Conservation (phyloP, 2,888 invertebrate genomes). For the Euzophera pinguis region DNA sequence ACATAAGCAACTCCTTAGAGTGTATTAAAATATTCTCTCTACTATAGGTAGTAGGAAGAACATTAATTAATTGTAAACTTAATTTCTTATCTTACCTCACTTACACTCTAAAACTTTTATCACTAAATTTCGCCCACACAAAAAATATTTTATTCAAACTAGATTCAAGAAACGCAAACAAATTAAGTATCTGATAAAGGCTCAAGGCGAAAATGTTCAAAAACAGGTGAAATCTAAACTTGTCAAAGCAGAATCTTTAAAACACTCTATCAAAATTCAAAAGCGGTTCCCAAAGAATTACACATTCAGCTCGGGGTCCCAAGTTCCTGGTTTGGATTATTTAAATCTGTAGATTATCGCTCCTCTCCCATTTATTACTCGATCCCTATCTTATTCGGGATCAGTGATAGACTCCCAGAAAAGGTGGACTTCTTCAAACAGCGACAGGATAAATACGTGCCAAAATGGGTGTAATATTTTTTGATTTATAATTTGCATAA, state of each 20-base stretch:
- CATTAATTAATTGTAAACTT: too few relatives aligned
- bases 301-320: constrained; percentile 28
- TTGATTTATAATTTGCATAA: constrained; percentile 35
- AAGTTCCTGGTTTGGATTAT: constrained; percentile 36
- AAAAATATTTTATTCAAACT: background rate
- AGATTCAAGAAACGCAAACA: background rate
- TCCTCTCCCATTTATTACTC: constrained; percentile 39
- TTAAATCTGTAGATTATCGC: constrained; percentile 43
- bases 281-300: constrained; percentile 32
- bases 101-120: too few relatives aligned
- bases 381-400: constrained; percentile 41
- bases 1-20: too few relatives aligned
- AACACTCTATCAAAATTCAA: constrained; percentile 31
- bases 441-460: constrained; percentile 28
- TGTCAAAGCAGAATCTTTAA: constrained; percentile 5
- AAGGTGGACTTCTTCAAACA: constrained; percentile 29
- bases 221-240: constrained; percentile 6
- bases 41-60: too few relatives aligned
- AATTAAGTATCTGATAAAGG: background rate
- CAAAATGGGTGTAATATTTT: constrained; percentile 35
- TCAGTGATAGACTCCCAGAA: constrained; percentile 35
- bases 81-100: too few relatives aligned
- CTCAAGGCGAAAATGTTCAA: background rate
- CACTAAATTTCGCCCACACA: too few relatives aligned
- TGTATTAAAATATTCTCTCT: too few relatives aligned